Percentiles rank a stretch among this genome's conserved stretches.
Evolutionary conservation across 2,888 invertebrate species (phyloP).

Genomic region (Hermodice carunculata): DNA sequence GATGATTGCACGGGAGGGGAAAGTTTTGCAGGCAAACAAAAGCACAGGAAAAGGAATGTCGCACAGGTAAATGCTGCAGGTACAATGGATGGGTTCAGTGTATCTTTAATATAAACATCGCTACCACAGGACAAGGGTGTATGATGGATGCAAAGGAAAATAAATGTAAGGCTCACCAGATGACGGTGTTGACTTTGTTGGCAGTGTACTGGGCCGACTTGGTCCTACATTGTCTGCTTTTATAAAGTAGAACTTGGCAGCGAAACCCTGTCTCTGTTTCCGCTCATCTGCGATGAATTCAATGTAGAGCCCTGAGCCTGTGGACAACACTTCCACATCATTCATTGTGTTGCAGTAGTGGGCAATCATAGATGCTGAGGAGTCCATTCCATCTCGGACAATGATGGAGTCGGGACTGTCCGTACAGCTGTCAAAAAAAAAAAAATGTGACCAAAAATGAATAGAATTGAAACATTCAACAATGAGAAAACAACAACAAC

Average conservation of each 20-base stretch:
- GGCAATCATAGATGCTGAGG: slow-evolving; percentile 29
- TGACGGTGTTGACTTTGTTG: too few species aligned
- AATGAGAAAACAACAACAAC: background rate
- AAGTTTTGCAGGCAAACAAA: too few species aligned
- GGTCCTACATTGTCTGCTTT: slow-evolving; percentile 11
- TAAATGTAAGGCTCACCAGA: too few species aligned
- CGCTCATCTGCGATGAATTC: slow-evolving; percentile 30
- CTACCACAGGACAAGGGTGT: too few species aligned
- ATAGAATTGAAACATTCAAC: too few species aligned
- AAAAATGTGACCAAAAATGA: too few species aligned
- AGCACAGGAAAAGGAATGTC: too few species aligned
- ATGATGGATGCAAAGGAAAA: too few species aligned
- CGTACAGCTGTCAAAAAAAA: slow-evolving; percentile 34
- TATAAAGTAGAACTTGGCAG: slow-evolving; percentile 35
- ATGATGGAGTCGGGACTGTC: slow-evolving; percentile 35
- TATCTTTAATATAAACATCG: too few species aligned
- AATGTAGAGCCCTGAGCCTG: slow-evolving; percentile 27
- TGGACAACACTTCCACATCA: slow-evolving; percentile 33
- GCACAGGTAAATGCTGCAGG: too few species aligned
- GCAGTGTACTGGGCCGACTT: slow-evolving; percentile 4
- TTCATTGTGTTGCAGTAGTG: slow-evolving; percentile 38
- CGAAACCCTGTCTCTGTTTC: slow-evolving; percentile 42
- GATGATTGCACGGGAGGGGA: too few species aligned
- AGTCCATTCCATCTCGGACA: slow-evolving; percentile 37
- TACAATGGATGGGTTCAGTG: too few species aligned